Percentiles rank a stretch among this genome's conserved stretches.
Conservation (phyloP, 1,140 invertebrate species). For the Drosophila nasuta region DNA sequence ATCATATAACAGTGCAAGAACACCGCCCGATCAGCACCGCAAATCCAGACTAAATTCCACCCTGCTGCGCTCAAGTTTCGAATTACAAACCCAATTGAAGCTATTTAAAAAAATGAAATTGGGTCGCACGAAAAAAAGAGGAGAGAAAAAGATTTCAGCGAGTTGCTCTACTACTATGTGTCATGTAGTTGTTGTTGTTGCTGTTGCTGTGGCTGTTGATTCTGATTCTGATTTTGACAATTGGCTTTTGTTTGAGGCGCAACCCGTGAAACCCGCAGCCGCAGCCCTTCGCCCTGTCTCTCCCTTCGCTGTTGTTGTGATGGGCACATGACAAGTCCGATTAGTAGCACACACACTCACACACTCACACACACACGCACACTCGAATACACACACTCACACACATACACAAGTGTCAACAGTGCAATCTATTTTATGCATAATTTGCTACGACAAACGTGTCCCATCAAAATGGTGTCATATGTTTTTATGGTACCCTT, state of each 20-base stretch:
- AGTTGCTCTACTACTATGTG: background rate
- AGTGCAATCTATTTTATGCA: constrained; percentile 72
- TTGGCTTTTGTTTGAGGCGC: constrained; percentile 25
- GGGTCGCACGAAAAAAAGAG: background rate
- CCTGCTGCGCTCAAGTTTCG: constrained; percentile 13
- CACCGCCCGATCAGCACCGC: background rate
- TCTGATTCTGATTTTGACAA: constrained; percentile 48
- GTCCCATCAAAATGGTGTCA: constrained; percentile 72
- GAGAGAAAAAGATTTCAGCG: constrained; percentile 13
- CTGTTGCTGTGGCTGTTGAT: constrained; percentile 5
- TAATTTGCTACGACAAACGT: constrained; percentile 62
- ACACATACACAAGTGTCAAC: constrained; percentile 58
- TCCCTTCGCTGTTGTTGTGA: constrained; percentile 48
- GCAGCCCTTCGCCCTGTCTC: background rate
- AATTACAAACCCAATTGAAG: constrained; percentile 49
- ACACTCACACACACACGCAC: no score
- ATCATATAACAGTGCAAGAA: constrained; percentile 4
- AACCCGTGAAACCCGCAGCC: constrained; percentile 8
- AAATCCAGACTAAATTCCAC: constrained; percentile 4
- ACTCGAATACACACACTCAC: background rate
- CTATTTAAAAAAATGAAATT: constrained; percentile 26
- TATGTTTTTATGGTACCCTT: constrained; percentile 67
- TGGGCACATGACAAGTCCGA: constrained; percentile 75
- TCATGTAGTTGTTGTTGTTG: background rate
- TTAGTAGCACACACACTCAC: constrained; percentile 29